These are phyloP conservation scores for Drosophila falleni DNA, from an alignment of 2,888 invertebrate species.

Conservation along the genomic window DNA sequence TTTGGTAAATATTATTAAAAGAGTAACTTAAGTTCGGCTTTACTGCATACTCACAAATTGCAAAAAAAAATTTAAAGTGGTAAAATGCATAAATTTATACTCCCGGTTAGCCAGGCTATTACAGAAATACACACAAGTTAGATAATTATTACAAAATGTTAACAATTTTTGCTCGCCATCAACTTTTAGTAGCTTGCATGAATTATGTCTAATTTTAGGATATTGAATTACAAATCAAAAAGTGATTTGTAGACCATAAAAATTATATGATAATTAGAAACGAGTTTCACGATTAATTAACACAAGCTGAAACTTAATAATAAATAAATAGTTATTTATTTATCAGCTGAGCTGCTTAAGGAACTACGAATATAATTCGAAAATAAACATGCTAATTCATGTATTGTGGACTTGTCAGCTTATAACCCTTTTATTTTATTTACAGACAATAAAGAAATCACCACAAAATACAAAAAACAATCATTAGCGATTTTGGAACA, in stretches of 20 bases:
- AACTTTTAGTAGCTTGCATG: slow-evolving; percentile 1
- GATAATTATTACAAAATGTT: slow-evolving; percentile 10
- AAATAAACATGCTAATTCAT: slow-evolving; percentile 7
- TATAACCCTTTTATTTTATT: slow-evolving; percentile 21
- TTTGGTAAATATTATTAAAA: background rate
- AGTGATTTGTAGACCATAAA: background rate
- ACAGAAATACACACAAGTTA: background rate
- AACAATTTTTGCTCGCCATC: background rate
- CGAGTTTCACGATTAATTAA: background rate
- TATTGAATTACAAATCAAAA: background rate
- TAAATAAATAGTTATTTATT: slow-evolving; percentile 5
- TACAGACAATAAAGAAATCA: slow-evolving; percentile 18
- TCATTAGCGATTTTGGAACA: slow-evolving; percentile 23
- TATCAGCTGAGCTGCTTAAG: background rate
- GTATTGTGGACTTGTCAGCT: slow-evolving; percentile 6
- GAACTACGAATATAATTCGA: background rate
- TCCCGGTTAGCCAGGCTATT: slow-evolving; percentile 4
- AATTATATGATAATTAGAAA: background rate
- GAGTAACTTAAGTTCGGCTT: slow-evolving; percentile 1
- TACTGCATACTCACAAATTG: background rate
- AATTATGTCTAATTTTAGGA: background rate
- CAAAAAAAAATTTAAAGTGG: background rate
- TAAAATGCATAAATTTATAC: slow-evolving; percentile 6
- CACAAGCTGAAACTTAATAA: background rate
- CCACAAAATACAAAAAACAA: slow-evolving; percentile 1